phyloP scores from a whole-genome alignment of 2,113 vertebrate genomes.

The Myanophis thanlyinensis region DNA sequence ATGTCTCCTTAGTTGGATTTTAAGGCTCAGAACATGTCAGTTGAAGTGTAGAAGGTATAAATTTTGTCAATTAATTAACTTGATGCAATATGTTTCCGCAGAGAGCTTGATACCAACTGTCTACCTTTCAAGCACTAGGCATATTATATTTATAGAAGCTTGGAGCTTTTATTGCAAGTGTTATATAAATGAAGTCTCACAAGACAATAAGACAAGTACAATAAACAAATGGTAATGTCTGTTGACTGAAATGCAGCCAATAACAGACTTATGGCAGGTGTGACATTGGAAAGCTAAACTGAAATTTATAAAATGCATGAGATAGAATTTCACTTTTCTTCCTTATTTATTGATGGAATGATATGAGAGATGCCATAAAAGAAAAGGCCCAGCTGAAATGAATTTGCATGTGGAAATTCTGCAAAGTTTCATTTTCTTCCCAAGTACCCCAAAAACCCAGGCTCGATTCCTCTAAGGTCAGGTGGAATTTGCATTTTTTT shows the following conservation, averaged over 20 bases:
- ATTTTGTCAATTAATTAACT: constrained; percentile 45
- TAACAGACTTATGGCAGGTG: constrained; percentile 65
- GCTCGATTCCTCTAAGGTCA: constrained; percentile 48
- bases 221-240: constrained; percentile 62
- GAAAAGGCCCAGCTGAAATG: constrained; percentile 67
- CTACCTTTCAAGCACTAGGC: constrained; percentile 39
- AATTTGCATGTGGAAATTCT: constrained; percentile 61
- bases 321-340: constrained; percentile 67
- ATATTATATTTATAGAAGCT: constrained; percentile 39
- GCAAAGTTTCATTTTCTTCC: constrained; percentile 67
- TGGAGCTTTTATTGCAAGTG: constrained; percentile 53
- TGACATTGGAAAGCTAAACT: constrained; percentile 71
- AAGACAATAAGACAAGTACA: constrained; percentile 40
- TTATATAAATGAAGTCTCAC: constrained; percentile 52
- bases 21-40: constrained; percentile 25
- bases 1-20: constrained; percentile 8
- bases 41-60: constrained; percentile 18
- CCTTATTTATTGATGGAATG: constrained; percentile 71
- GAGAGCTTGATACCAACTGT: constrained; percentile 30
- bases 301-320: constrained; percentile 73
- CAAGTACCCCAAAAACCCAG: constrained; percentile 63
- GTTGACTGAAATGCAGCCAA: constrained; percentile 60
- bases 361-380: constrained; percentile 66
- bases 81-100: constrained; percentile 31
- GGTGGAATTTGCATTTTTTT: constrained; percentile 60